phyloP scores from a whole-genome alignment of 2,113 vertebrate species.

The Thamnophis sirtalis region DNA sequence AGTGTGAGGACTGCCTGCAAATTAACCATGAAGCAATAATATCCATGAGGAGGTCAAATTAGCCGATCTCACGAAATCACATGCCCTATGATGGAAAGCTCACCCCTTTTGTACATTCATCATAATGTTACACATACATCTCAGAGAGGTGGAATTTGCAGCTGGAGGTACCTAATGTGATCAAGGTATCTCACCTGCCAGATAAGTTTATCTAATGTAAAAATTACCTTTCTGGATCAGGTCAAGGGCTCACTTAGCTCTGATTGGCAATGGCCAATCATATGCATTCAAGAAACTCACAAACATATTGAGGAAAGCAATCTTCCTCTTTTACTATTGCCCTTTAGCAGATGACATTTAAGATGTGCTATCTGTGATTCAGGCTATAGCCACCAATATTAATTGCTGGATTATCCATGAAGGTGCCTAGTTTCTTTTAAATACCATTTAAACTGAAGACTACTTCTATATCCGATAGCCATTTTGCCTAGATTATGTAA shows the following conservation, averaged over 20 bases:
- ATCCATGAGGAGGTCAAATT: neutral
- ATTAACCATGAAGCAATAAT: neutral
- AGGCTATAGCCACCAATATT: neutral
- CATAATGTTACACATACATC: neutral
- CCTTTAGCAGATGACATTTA: neutral
- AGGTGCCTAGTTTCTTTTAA: neutral
- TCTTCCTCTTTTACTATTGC: neutral
- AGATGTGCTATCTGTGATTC: neutral
- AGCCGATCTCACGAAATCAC: neutral
- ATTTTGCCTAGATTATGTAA: neutral
- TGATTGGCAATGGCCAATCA: neutral
- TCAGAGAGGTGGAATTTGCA: neutral
- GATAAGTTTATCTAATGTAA: neutral
- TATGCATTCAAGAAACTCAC: neutral
- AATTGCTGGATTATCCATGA: neutral
- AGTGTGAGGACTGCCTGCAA: neutral
- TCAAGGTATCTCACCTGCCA: neutral
- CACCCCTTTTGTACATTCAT: neutral
- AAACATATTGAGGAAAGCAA: neutral
- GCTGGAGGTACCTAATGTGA: neutral
- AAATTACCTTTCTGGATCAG: neutral
- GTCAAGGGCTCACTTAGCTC: neutral
- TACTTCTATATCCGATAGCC: neutral
- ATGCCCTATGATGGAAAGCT: neutral
- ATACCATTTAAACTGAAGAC: neutral